Conservation (phyloP, 2,797 vertebrate genomes). For the Periophthalmus magnuspinnatus region DNA sequence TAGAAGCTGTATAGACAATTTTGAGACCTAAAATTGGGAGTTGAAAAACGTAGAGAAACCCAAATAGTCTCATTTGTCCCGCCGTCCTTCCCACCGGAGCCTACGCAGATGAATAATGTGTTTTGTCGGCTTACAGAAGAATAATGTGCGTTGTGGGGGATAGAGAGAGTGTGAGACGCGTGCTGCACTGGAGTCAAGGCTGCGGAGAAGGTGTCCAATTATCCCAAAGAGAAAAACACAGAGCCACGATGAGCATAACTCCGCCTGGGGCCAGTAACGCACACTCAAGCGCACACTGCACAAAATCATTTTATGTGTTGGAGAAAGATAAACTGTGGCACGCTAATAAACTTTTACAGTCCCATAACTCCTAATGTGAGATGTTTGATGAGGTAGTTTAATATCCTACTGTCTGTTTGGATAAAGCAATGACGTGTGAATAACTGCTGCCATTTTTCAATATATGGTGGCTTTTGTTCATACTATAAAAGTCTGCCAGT, state of each 20-base stretch:
- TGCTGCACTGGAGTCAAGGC: slow-evolving; percentile 27
- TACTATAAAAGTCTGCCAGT: not conserved
- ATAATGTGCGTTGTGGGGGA: slow-evolving; percentile 13
- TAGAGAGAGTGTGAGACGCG: slow-evolving; percentile 8
- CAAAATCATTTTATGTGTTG: slow-evolving; percentile 16
- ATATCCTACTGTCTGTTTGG: slow-evolving; percentile 20
- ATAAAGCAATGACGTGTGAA: slow-evolving; percentile 12
- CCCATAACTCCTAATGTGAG: slow-evolving; percentile 3
- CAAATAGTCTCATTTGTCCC: slow-evolving; percentile 15
- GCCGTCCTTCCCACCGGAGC: slow-evolving; percentile 9
- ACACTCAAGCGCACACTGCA: not conserved
- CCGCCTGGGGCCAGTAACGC: slow-evolving; percentile 38
- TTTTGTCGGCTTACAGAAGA: slow-evolving; percentile 20
- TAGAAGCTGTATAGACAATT: not conserved
- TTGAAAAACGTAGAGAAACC: slow-evolving; percentile 10
- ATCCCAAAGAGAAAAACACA: slow-evolving; percentile 48
- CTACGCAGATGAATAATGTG: slow-evolving; percentile 19
- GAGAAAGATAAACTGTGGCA: slow-evolving; percentile 15
- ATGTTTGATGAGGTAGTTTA: slow-evolving; percentile 10
- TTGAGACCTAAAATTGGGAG: not conserved
- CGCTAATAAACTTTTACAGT: slow-evolving; percentile 22
- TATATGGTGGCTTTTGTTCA: slow-evolving; percentile 4
- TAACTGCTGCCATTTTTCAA: not conserved
- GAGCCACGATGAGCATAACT: slow-evolving; percentile 40
- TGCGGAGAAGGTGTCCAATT: slow-evolving; percentile 63